Evolutionary conservation across 2,888 invertebrate species (phyloP).

Genomic region (Sinhomidia bicolor): DNA sequence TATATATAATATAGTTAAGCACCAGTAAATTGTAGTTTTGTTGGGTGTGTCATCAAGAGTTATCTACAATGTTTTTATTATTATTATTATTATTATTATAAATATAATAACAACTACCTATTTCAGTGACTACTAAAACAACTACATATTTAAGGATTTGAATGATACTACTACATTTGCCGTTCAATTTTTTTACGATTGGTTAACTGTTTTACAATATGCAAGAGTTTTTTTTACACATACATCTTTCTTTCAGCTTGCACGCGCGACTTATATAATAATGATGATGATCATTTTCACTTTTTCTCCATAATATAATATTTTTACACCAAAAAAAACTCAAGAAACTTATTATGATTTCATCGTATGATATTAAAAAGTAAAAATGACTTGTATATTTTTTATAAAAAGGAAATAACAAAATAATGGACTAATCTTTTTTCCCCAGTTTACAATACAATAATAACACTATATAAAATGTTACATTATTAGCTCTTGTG

Average conservation of each 20-base stretch:
- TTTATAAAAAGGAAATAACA: constrained; percentile 68
- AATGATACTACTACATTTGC: too few species aligned
- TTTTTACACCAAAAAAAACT: not conserved
- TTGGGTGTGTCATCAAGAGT: constrained; percentile 3
- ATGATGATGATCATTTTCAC: constrained; percentile 47
- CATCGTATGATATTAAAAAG: constrained; percentile 31
- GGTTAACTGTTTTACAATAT: constrained; percentile 7
- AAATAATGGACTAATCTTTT: constrained; percentile 59
- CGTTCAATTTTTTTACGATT: too few species aligned
- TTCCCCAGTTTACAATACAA: constrained; percentile 15
- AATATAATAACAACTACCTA: not conserved
- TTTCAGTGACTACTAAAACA: not conserved
- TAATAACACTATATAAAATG: not conserved
- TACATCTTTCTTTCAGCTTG: not conserved
- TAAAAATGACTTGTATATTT: constrained; percentile 46
- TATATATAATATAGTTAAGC: constrained; percentile 49
- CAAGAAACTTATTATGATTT: not conserved
- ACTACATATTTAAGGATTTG: too few species aligned
- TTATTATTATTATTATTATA: not conserved
- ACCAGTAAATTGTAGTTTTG: constrained; percentile 61
- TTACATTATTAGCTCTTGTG: constrained; percentile 18
- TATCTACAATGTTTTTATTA: not conserved
- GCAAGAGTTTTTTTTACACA: constrained; percentile 24
- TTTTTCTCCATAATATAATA: not conserved
- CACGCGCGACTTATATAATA: constrained; percentile 34